These are phyloP conservation scores for Lycaena phlaeas DNA, from an alignment of 2,888 invertebrate species.

Conservation along the genomic window DNA sequence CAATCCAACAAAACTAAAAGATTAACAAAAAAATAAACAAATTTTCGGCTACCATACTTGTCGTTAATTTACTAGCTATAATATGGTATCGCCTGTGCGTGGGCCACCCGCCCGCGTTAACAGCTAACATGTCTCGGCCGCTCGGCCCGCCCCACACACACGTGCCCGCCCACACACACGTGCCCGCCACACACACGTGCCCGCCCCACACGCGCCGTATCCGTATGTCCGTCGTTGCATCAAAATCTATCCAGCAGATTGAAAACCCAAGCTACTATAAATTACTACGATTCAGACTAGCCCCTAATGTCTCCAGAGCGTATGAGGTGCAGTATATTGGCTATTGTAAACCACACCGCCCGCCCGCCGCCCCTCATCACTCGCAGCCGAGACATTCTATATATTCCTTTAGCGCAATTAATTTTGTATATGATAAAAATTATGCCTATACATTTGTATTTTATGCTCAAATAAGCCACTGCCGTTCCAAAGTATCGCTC, in stretches of 20 bases:
- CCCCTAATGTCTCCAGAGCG: neutral
- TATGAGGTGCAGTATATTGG: neutral
- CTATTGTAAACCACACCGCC: no score
- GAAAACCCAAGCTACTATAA: no score
- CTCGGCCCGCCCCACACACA: neutral
- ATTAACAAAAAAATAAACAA: no score
- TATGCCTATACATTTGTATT: slow-evolving; percentile 4
- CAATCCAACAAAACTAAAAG: neutral
- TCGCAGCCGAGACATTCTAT: slow-evolving; percentile 1
- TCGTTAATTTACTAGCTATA: no score
- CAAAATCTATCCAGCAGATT: no score
- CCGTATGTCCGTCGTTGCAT: no score
- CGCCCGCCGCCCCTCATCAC: no score
- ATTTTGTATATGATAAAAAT: neutral
- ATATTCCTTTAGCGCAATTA: neutral
- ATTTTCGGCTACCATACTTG: neutral
- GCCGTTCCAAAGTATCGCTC: neutral
- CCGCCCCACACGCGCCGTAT: neutral
- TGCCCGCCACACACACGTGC: no score
- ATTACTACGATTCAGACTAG: neutral
- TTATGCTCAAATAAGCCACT: slow-evolving; percentile 6
- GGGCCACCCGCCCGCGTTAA: neutral
- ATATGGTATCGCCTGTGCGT: no score
- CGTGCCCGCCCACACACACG: neutral
- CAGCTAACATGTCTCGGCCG: neutral